phyloP scores from a whole-genome alignment of 2,888 invertebrate species.

The Litoditis marina region DNA sequence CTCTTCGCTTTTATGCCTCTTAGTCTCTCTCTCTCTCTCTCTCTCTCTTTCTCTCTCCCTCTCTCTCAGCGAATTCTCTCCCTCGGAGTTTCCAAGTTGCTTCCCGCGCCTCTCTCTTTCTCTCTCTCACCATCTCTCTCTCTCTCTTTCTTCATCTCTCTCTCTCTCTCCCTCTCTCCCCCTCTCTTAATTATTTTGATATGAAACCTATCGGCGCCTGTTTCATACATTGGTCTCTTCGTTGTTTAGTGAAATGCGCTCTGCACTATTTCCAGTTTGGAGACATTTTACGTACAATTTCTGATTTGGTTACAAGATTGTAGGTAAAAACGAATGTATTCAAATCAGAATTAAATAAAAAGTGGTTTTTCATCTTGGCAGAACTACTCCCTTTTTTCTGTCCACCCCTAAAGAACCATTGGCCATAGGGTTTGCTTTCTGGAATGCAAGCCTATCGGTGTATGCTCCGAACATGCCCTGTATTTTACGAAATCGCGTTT shows the following conservation, averaged over 20 bases:
- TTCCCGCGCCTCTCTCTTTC: background rate
- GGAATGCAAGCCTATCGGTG: no score
- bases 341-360: background rate
- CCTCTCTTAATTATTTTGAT: background rate
- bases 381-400: background rate
- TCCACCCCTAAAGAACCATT: conserved; percentile 7
- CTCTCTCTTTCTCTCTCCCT: background rate
- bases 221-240: background rate
- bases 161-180: background rate
- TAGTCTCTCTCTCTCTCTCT: background rate
- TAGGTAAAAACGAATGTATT: background rate
- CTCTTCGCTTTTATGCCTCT: conserved; percentile 7
- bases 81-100: no score
- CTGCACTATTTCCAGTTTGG: background rate
- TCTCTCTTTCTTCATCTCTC: background rate
- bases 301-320: background rate
- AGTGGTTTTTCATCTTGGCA: background rate
- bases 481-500: no score
- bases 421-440: no score
- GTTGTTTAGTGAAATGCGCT: background rate
- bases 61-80: background rate
- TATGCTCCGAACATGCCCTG: no score
- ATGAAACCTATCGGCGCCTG: background rate
- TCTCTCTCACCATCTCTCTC: background rate
- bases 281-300: background rate